phyloP scores from a whole-genome alignment of 2,888 invertebrate genomes.

The Norana najaformis region DNA sequence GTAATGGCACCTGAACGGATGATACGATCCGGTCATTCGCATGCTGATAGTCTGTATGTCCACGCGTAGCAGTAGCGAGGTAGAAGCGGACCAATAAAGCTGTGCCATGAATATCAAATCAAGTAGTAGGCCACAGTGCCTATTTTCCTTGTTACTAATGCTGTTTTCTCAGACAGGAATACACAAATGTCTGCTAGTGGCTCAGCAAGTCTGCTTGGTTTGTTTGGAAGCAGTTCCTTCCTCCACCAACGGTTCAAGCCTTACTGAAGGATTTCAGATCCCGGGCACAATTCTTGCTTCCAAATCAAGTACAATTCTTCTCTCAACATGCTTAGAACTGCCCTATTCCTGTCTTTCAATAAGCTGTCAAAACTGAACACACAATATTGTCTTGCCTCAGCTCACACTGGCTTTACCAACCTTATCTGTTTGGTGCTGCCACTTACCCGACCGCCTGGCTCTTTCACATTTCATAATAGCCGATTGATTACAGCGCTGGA shows the following conservation, averaged over 20 bases:
- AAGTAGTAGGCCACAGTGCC: not conserved
- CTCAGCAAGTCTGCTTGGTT: not conserved
- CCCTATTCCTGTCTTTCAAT: not conserved
- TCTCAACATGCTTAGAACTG: not conserved
- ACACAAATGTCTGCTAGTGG: not conserved
- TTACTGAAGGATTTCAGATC: too few species aligned
- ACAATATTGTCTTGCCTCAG: not conserved
- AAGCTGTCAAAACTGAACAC: not conserved
- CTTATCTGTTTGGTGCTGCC: not conserved
- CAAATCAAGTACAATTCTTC: not conserved
- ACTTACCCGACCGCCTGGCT: not conserved
- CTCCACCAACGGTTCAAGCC: too few species aligned
- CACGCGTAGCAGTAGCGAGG: not conserved
- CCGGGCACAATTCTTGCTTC: too few species aligned
- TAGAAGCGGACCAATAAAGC: not conserved
- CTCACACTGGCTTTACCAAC: not conserved
- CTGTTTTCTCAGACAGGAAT: not conserved
- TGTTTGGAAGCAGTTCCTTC: too few species aligned
- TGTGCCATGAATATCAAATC: not conserved
- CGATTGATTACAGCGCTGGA: too few species aligned
- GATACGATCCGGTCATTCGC: not conserved
- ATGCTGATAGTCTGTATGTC: not conserved
- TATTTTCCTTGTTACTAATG: not conserved
- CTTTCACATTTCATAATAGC: too few species aligned
- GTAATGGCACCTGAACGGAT: not conserved